These are phyloP conservation scores for Malachius bipustulatus DNA, from an alignment of 2,888 invertebrate genomes.

Conservation along the genomic window DNA sequence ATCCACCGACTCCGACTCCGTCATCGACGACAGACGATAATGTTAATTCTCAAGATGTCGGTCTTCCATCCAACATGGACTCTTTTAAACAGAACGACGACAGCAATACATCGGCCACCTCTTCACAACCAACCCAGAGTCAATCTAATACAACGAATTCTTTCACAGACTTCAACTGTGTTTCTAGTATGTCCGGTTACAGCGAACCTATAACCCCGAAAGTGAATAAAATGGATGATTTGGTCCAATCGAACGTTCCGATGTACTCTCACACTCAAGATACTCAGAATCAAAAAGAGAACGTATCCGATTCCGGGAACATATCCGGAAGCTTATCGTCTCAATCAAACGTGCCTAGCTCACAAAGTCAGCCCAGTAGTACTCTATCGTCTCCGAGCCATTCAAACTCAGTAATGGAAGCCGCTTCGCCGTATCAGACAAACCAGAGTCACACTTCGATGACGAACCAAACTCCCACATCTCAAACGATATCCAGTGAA, in stretches of 20 bases:
- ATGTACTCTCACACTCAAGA: constrained; percentile 25
- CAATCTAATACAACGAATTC: constrained; percentile 29
- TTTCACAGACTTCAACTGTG: constrained; percentile 35
- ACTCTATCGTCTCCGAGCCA: neutral
- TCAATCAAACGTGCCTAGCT: constrained; percentile 13
- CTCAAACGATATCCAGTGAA: too few species aligned
- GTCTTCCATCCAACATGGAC: constrained; percentile 33
- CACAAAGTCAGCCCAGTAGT: constrained; percentile 6
- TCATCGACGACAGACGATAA: constrained; percentile 37
- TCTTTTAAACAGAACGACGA: constrained; percentile 30
- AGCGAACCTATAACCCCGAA: constrained; percentile 27
- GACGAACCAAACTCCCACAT: constrained; percentile 3
- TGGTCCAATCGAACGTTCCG: constrained; percentile 26
- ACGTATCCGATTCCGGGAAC: constrained; percentile 26
- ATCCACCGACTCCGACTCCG: constrained; percentile 35
- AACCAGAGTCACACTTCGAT: constrained; percentile 10
- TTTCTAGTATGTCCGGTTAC: constrained; percentile 36
- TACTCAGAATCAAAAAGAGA: constrained; percentile 31
- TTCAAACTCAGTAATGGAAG: constrained; percentile 4
- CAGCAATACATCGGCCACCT: constrained; percentile 29
- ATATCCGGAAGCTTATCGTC: constrained; percentile 18
- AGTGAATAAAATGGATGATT: constrained; percentile 37
- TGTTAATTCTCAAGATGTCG: constrained; percentile 31
- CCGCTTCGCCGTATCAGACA: constrained; percentile 5
- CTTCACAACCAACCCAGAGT: constrained; percentile 39